These are phyloP conservation scores for Pantelozetes paolii DNA, from an alignment of 2,888 invertebrate genomes.

Conservation along the genomic window DNA sequence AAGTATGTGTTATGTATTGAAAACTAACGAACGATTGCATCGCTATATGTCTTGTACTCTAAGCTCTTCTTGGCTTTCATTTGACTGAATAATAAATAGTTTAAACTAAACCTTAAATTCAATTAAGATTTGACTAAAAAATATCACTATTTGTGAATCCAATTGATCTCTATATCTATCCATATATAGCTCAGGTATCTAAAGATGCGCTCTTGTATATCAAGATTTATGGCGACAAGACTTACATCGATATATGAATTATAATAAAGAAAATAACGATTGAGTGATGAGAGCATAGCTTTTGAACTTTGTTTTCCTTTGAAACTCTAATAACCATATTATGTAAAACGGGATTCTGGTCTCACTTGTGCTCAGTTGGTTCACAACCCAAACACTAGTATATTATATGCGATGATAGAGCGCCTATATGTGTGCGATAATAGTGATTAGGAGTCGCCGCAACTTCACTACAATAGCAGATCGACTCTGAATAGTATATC, in stretches of 20 bases:
- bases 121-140: conserved; percentile 19
- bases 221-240: conserved; percentile 25
- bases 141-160: neutral
- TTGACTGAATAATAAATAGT: conserved; percentile 32
- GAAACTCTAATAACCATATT: conserved; percentile 15
- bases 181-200: neutral
- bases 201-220: neutral
- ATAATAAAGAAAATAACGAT: neutral
- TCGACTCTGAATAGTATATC: conserved; percentile 28
- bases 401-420: conserved; percentile 18
- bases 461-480: conserved; percentile 20
- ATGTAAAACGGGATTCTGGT: conserved; percentile 23
- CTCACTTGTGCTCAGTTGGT: neutral
- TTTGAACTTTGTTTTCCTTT: conserved; percentile 9
- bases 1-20: conserved; percentile 26
- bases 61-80: conserved; percentile 14
- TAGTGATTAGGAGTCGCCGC: conserved; percentile 30
- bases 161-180: neutral
- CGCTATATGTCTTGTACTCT: conserved; percentile 15
- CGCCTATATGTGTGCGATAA: conserved; percentile 27
- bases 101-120: conserved; percentile 9
- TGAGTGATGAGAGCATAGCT: conserved; percentile 15
- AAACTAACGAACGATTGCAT: conserved; percentile 2
- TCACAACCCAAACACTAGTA: neutral
- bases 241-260: conserved; percentile 9